phyloP scores from a whole-genome alignment of 2,113 vertebrate genomes.

The Psilopsiagon aymara region DNA sequence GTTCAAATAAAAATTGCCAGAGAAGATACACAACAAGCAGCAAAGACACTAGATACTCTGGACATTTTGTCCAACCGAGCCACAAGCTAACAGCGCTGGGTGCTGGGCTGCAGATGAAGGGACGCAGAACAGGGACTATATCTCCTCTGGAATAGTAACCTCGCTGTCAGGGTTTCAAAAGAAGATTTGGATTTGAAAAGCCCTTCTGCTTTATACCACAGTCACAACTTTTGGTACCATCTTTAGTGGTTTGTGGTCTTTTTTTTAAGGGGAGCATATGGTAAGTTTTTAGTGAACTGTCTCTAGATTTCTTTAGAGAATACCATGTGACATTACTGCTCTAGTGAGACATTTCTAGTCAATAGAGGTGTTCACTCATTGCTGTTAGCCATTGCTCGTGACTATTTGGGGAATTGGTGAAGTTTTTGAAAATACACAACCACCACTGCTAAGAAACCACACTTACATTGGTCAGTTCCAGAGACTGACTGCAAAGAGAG shows the following conservation, averaged over 20 bases:
- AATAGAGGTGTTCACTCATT: not conserved
- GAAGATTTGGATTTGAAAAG: not conserved
- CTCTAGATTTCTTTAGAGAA: not conserved
- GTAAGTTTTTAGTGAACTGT: not conserved
- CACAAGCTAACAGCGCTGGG: not conserved
- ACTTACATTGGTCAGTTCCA: not conserved
- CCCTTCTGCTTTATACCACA: not conserved
- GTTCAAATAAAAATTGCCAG: slow-evolving; percentile 2
- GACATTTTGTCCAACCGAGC: not conserved
- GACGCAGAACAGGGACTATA: rapidly evolving
- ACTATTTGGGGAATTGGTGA: not conserved
- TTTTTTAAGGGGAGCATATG: not conserved
- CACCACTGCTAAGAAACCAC: not conserved
- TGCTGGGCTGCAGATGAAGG: not conserved
- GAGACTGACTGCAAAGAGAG: not conserved
- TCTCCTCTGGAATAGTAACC: not conserved
- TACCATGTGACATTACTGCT: not conserved
- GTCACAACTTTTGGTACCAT: not conserved
- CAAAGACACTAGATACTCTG: not conserved
- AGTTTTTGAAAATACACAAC: not conserved
- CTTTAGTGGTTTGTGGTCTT: not conserved
- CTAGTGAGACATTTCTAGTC: not conserved
- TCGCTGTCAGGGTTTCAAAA: not conserved
- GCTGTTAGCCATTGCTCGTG: not conserved
- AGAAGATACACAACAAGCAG: not conserved